Percentiles rank a stretch among this genome's conserved stretches.
Conservation (phyloP, 1,140 invertebrate genomes). For the Spodoptera litura region DNA sequence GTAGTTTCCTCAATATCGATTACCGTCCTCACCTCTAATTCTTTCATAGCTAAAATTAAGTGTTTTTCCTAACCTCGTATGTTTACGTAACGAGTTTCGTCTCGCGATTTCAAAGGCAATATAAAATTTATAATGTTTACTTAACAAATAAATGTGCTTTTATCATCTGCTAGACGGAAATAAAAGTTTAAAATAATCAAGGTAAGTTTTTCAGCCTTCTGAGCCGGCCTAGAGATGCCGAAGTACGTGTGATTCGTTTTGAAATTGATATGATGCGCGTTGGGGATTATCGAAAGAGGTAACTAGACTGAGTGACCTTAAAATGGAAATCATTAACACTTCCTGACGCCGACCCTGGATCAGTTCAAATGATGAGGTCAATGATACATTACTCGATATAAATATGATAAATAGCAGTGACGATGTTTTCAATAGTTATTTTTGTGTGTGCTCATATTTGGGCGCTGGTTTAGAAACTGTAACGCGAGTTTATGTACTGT, state of each 20-base stretch:
- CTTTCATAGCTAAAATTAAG: not conserved
- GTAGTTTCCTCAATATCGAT: too few species aligned
- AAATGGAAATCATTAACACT: conserved; percentile 31
- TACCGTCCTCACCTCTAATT: not conserved
- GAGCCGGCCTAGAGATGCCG: conserved; percentile 70
- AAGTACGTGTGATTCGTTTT: conserved; percentile 57
- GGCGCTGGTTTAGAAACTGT: too few species aligned
- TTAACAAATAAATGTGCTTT: conserved; percentile 67
- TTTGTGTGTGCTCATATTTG: too few species aligned
- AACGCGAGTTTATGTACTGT: too few species aligned
- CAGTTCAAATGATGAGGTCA: conserved; percentile 32
- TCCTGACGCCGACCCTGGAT: conserved; percentile 46
- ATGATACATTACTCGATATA: conserved; percentile 37
- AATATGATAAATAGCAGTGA: conserved; percentile 17
- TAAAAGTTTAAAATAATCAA: conserved; percentile 71
- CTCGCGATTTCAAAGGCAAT: conserved; percentile 63
- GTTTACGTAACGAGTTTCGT: conserved; percentile 6
- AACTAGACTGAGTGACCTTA: conserved; percentile 46
- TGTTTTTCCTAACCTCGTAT: conserved; percentile 21
- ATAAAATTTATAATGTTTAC: conserved; percentile 66
- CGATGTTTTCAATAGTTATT: not conserved
- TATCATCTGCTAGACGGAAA: conserved; percentile 60
- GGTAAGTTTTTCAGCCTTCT: conserved; percentile 65
- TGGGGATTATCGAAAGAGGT: conserved; percentile 41
- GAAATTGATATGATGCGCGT: conserved; percentile 54